Base-by-base conservation (phyloP, 2,797 vertebrate genomes). In the Phoebastria nigripes region DNA sequence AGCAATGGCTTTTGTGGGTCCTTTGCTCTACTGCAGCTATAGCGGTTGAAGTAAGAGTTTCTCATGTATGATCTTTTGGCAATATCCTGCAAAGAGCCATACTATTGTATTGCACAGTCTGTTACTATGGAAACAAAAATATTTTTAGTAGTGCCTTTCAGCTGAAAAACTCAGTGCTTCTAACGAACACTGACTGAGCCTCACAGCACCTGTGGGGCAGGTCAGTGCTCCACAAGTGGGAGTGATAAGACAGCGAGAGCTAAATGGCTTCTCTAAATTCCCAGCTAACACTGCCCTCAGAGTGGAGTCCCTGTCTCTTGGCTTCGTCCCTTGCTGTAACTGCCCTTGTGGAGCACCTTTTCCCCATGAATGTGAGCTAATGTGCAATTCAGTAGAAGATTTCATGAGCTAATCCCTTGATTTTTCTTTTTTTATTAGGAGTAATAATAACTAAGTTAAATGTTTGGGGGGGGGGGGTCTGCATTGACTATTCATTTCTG, bases 81-180 rank as follows among this genome's bases (percentile, higher is more conserved):
- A 87, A 77, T 92, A 94, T 73, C 91, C 84, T 82, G 92, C 70
- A 5, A 59, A 80, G 63, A 96, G 81, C 82, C 76, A 11, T 56
- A 35, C 91, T 89, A 84, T 89, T 94, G 82, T 96, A 93, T 44
- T 19, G 28, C 77, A 62, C 22, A 25, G 77, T n/a, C 87, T 47
- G 89, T 97, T 87, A 39, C 96, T 69, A 82, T 91, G 94, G 95
- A 31, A 95, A 92, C 94, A 47, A 61, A 46, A 94, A 92, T 97
- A 97, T 91, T 97, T 97, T 96, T 90, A 95, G 94, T 66, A n/a
- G 44, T 49, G 83, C 88, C 52, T 95, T 94, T 94, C 66, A 59
- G 84, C 77, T 56, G 92, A 78, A 92, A 89, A 94, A 39, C 88
- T 91, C 66, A 15, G 26, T 56, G n/a, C 74, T 93, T 81, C 67